phyloP scores from a whole-genome alignment of 2,113 vertebrate genomes.

The Upupa epops region DNA sequence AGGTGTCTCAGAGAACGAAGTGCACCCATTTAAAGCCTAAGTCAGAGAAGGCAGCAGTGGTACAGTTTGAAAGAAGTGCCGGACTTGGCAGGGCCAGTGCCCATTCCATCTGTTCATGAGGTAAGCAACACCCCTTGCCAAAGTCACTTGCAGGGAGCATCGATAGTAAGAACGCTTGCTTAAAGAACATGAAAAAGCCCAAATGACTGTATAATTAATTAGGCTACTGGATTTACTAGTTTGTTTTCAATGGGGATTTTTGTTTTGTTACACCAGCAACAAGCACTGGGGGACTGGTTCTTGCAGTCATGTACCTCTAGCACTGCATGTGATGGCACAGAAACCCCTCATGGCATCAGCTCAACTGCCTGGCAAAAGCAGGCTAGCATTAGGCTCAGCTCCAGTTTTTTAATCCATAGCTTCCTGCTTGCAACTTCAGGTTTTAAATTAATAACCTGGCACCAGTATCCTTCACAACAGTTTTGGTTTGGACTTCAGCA shows the following conservation, averaged over 20 bases:
- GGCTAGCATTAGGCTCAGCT: neutral
- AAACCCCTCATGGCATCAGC: neutral
- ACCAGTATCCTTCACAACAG: neutral
- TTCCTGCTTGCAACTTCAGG: neutral
- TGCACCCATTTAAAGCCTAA: neutral
- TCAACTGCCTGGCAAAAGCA: neutral
- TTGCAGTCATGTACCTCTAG: neutral
- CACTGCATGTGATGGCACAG: neutral
- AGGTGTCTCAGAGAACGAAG: neutral
- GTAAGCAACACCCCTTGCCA: neutral
- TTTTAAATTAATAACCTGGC: neutral
- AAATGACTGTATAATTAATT: neutral
- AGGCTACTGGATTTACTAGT: neutral
- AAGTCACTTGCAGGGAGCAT: neutral
- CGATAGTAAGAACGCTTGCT: neutral
- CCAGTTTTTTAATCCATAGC: neutral
- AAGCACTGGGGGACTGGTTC: neutral
- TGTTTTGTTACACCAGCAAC: neutral
- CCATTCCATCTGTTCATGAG: neutral
- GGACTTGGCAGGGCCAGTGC: neutral
- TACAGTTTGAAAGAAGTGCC: neutral
- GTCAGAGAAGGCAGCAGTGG: neutral
- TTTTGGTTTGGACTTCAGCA: neutral
- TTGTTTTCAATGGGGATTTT: neutral
- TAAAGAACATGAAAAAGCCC: neutral